Conservation (phyloP, 2,113 vertebrate genomes). For the Hydropotes inermis region DNA sequence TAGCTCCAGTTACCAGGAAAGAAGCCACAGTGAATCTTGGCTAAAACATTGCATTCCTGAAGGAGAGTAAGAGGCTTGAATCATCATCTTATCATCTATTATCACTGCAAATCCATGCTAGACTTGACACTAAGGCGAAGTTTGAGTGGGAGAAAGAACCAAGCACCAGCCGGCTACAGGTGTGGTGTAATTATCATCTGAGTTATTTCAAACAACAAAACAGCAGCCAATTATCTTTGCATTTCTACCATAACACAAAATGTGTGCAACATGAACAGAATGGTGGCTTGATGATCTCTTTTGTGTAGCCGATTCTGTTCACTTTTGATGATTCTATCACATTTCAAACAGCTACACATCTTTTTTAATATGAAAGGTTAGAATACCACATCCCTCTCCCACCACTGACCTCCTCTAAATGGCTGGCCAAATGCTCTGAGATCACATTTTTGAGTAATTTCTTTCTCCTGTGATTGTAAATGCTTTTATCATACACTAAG, state of each 20-base stretch:
- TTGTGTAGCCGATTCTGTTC: not conserved
- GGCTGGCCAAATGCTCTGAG: not conserved
- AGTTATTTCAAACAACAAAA: not conserved
- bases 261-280: not conserved
- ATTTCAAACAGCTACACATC: not conserved
- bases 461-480: not conserved
- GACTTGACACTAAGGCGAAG: not conserved
- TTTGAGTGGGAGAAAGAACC: not conserved
- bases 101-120: not conserved
- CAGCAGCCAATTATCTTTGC: not conserved
- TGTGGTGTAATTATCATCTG: fast-evolving
- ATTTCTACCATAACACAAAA: not conserved
- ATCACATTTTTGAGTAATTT: not conserved
- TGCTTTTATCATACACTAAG: not conserved
- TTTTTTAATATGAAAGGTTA: not conserved
- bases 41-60: not conserved
- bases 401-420: not conserved
- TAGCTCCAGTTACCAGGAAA: not conserved
- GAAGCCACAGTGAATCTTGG: not conserved
- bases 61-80: not conserved
- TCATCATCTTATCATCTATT: not conserved
- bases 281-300: too few species aligned
- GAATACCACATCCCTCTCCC: not conserved
- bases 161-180: not conserved
- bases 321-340: not conserved